phyloP scores from a whole-genome alignment of 1,140 invertebrate species.

The Olivierus martensii region DNA sequence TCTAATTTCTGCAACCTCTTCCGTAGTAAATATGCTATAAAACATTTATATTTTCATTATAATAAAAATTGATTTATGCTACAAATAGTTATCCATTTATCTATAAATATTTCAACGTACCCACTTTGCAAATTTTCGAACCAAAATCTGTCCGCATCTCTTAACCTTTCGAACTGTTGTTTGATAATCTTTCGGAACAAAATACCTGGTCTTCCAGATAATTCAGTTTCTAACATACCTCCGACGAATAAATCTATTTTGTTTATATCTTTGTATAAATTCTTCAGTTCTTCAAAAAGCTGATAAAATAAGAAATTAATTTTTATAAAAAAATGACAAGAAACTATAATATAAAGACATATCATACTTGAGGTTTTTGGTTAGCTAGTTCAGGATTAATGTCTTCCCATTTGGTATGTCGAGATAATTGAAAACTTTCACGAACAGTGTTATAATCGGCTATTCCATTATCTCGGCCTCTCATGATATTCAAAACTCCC shows the following conservation, averaged over 20 bases:
- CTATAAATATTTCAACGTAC: slow-evolving; percentile 34
- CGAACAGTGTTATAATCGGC: slow-evolving; percentile 92
- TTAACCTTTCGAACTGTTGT: slow-evolving; percentile 81
- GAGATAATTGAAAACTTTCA: slow-evolving; percentile 35
- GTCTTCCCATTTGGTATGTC: slow-evolving; percentile 31
- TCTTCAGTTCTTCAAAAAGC: no score
- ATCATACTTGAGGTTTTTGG: no score
- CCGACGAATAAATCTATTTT: slow-evolving; percentile 96
- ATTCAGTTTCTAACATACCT: slow-evolving; percentile 91
- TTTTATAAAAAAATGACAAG: no score
- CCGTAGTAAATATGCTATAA: slow-evolving; percentile 62
- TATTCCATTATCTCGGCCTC: slow-evolving; percentile 89
- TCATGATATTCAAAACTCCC: slow-evolving; percentile 93
- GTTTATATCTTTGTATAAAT: background rate
- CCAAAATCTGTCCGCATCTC: slow-evolving; percentile 96
- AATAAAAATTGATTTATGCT: no score
- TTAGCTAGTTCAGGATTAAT: no score
- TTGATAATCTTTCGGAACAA: slow-evolving; percentile 80
- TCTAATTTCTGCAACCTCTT: slow-evolving; percentile 74
- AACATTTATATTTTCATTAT: background rate
- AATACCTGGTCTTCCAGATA: slow-evolving; percentile 69
- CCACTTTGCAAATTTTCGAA: slow-evolving; percentile 90
- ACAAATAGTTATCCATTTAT: no score
- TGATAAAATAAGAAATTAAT: no score
- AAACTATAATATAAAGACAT: no score